Evolutionary conservation across 1,140 invertebrate species (phyloP).

Genomic region (Radopholus similis): DNA sequence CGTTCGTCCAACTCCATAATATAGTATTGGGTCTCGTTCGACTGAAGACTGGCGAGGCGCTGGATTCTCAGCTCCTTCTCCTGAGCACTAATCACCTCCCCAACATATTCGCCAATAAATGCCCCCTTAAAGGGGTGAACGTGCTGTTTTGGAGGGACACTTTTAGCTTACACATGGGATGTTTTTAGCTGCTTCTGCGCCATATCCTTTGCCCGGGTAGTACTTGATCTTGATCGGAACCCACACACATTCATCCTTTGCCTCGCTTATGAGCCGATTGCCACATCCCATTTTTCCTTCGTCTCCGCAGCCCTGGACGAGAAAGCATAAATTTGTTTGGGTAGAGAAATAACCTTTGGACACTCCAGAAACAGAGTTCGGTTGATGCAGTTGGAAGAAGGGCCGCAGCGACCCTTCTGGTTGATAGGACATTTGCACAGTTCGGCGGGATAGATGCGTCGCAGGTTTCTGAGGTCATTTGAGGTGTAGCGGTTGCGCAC

Average conservation of each 20-base stretch:
- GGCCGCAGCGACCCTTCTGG: conserved; percentile 15
- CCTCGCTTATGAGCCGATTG: conserved; percentile 19
- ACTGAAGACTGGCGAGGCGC: conserved; percentile 16
- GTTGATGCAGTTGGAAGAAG: conserved; percentile 28
- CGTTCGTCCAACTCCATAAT: conserved; percentile 28
- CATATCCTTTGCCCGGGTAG: conserved; percentile 13
- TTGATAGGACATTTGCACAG: conserved; percentile 15
- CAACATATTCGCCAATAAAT: conserved; percentile 30
- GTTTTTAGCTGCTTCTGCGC: conserved; percentile 12
- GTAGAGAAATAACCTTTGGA: conserved; percentile 14
- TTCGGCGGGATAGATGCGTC: too few relatives aligned
- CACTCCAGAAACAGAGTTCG: conserved; percentile 21
- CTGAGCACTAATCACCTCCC: conserved; percentile 20
- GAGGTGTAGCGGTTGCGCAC: conserved; percentile 4
- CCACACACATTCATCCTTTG: conserved; percentile 22
- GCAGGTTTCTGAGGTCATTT: not conserved
- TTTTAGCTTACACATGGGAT: conserved; percentile 15
- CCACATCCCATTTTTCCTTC: conserved; percentile 1
- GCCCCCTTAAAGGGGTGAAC: conserved; percentile 13
- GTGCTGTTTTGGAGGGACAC: not conserved
- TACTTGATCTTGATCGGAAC: conserved; percentile 11
- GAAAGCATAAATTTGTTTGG: not conserved
- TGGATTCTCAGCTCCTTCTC: conserved; percentile 15
- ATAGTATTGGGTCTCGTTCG: conserved; percentile 29
- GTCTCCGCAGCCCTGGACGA: conserved; percentile 19